Conservation (phyloP, 2,888 invertebrate species). For the Aelia acuminata region DNA sequence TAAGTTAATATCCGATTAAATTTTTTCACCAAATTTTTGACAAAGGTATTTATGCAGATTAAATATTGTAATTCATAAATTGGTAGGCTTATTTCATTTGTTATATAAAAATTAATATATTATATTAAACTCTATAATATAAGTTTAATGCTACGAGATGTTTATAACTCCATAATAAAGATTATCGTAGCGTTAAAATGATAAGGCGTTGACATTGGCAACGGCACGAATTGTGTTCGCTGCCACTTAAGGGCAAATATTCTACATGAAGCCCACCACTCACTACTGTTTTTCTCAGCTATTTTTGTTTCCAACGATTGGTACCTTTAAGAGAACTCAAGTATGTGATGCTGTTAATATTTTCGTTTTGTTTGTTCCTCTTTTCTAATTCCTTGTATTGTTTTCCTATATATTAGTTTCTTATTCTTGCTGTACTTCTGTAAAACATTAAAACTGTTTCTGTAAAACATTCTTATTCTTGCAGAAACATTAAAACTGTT, state of each 20-base stretch:
- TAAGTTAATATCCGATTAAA: too few species aligned
- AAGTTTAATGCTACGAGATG: background rate
- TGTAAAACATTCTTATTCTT: too few species aligned
- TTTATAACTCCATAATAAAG: background rate
- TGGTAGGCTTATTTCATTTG: too few species aligned
- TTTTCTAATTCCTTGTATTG: background rate
- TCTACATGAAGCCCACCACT: constrained; percentile 12
- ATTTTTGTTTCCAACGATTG: background rate
- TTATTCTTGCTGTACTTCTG: background rate
- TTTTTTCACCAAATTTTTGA: too few species aligned
- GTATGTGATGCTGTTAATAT: background rate
- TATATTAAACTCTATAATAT: background rate
- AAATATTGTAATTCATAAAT: too few species aligned
- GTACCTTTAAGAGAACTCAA: background rate
- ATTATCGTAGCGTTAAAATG: background rate
- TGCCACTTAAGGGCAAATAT: background rate
- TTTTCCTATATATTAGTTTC: background rate
- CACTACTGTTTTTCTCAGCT: background rate
- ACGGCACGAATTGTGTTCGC: constrained; percentile 9
- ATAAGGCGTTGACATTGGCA: background rate
- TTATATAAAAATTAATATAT: background rate
- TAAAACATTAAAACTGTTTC: too few species aligned
- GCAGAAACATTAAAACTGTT: too few species aligned
- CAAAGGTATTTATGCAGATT: too few species aligned
- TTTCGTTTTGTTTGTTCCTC: background rate